phyloP scores from a whole-genome alignment of 2,888 invertebrate species.

The Amphipoea oculea region DNA sequence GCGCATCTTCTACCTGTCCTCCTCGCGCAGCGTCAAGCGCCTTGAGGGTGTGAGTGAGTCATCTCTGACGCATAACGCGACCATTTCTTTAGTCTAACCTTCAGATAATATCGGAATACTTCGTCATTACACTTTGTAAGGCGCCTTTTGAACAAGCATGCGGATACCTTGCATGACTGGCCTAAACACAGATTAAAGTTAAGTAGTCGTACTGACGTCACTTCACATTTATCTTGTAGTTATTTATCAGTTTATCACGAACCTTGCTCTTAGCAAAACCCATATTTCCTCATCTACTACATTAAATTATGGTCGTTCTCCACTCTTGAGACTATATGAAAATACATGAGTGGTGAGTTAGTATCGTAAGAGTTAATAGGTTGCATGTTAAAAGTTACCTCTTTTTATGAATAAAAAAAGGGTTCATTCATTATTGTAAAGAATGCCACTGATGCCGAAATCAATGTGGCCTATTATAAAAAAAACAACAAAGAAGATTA shows the following conservation, averaged over 20 bases:
- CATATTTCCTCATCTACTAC: background rate
- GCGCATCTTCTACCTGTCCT: constrained; percentile 92
- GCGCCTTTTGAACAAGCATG: background rate
- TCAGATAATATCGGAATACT: constrained; percentile 16
- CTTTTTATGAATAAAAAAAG: background rate
- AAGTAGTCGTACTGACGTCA: background rate
- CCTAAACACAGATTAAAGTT: background rate
- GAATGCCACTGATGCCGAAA: no score
- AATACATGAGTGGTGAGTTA: background rate
- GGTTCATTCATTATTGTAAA: background rate
- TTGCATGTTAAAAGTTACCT: background rate
- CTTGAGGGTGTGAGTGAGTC: constrained; percentile 95
- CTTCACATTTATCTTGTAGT: background rate
- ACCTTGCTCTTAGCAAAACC: background rate
- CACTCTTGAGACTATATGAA: background rate
- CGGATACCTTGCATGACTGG: background rate
- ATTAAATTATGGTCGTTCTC: background rate
- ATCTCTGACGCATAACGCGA: constrained; percentile 77
- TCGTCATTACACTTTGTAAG: background rate
- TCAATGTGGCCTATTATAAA: background rate
- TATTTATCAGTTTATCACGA: background rate
- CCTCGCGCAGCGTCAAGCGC: constrained; percentile 95
- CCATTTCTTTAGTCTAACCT: constrained; percentile 58
- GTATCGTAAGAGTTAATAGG: background rate
- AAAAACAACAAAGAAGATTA: background rate